phyloP scores from a whole-genome alignment of 37 sponge, comb jelly and placozoan species.

The Cladorhizidae sp. region DNA sequence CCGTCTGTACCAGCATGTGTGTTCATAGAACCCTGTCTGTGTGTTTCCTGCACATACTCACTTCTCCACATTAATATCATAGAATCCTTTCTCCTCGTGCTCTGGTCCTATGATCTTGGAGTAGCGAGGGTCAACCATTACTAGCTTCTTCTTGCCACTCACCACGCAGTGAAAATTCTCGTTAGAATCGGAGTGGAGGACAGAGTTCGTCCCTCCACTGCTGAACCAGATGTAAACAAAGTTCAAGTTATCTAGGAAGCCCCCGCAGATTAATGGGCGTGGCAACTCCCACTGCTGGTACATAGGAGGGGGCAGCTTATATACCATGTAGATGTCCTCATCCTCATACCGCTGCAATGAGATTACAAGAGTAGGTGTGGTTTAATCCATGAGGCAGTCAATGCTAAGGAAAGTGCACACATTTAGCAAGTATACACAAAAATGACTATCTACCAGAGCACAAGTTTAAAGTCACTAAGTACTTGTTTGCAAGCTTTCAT shows the following conservation, averaged over 20 bases:
- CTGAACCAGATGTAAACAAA: slow-evolving; percentile 74
- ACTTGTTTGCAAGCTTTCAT: too few species aligned
- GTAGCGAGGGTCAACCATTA: slow-evolving; percentile 63
- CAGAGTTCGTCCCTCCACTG: slow-evolving; percentile 85
- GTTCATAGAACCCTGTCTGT: too few species aligned
- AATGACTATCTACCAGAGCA: too few species aligned
- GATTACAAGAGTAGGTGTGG: too few species aligned
- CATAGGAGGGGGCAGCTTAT: slow-evolving; percentile 39
- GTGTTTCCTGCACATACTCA: too few species aligned
- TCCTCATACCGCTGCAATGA: slow-evolving; percentile 41
- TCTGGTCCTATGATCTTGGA: slow-evolving; percentile 67
- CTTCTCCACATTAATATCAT: slow-evolving; percentile 64
- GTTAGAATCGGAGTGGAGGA: slow-evolving; percentile 68
- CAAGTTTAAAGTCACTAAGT: too few species aligned
- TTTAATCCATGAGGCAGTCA: too few species aligned
- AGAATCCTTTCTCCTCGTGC: slow-evolving; percentile 46
- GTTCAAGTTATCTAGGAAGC: slow-evolving; percentile 44
- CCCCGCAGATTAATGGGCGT: slow-evolving; percentile 66
- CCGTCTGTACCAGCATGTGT: too few species aligned
- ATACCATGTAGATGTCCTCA: slow-evolving; percentile 68
- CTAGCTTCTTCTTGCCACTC: slow-evolving; percentile 67
- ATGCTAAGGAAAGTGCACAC: too few species aligned
- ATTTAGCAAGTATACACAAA: too few species aligned
- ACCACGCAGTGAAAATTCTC: slow-evolving; percentile 83
- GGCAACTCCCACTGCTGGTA: slow-evolving; percentile 58